Conservation (phyloP, 2,888 invertebrate genomes). For the Andrena trimmerana region DNA sequence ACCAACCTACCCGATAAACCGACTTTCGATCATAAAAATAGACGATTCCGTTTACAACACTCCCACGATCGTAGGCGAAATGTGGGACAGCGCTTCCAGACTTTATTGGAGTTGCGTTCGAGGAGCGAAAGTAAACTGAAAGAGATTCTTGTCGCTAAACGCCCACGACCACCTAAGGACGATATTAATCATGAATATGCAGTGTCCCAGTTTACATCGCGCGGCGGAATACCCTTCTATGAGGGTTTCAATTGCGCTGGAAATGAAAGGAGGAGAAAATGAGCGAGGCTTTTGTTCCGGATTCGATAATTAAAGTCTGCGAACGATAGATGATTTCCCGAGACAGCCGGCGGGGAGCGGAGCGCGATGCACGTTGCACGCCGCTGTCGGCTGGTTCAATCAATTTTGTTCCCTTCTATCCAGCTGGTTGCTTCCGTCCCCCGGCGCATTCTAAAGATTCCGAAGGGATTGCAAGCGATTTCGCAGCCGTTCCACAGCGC, state of each 20-base stretch:
- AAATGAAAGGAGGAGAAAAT: neutral
- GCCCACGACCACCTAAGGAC: neutral
- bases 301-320: constrained; percentile 34
- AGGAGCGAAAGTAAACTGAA: constrained; percentile 4
- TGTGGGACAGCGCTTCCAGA: constrained; percentile 32
- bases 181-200: constrained; percentile 21
- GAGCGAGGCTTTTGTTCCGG: constrained; percentile 1
- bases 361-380: constrained; percentile 1
- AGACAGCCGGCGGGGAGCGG: too few species aligned
- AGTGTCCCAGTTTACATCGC: constrained; percentile 23
- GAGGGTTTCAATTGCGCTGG: neutral
- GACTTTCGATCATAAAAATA: constrained; percentile 13
- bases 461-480: constrained; percentile 35
- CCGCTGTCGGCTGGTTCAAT: constrained; percentile 9
- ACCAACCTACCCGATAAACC: neutral
- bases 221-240: neutral
- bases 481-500: constrained; percentile 19
- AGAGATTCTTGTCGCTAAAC: neutral
- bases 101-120: constrained; percentile 4
- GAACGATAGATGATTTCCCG: constrained; percentile 16
- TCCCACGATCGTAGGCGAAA: constrained; percentile 24
- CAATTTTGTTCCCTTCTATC: constrained; percentile 20
- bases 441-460: constrained; percentile 14
- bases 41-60: constrained; percentile 27
- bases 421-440: neutral